Evolutionary conservation across 2,113 vertebrate species (phyloP), one percentile per base, ranked within the genome.

Genomic region (Aptenodytes patagonicus): DNA sequence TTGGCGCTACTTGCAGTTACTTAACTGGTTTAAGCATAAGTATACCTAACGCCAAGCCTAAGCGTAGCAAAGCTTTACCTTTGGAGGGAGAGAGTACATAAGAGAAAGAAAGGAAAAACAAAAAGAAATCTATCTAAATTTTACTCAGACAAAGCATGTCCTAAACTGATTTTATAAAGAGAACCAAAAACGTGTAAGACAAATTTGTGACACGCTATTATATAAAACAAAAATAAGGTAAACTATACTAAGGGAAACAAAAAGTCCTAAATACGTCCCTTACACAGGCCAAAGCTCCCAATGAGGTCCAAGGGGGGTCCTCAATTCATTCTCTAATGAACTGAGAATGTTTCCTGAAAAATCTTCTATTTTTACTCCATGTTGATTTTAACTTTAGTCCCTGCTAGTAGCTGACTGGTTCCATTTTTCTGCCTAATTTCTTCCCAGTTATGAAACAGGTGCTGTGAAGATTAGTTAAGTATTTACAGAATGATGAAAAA

Each of bases 231-330:
- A 90, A 85, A 52, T 9, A 54, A 70, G 9, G 7, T 20, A 83
- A 87, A 65, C 3, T 1, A 13, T 20, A 64, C 0, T 3, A 79
- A 52, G 21, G 11, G 17, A 0, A 7, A 51, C 38, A 68, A 21
- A 36, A 51, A 42, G 26, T 52, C 52, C 12, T 19, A 66, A 69
- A 26, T 40, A 49, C 1, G 2, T 70, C 17, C 21, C 34, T 66
- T 66, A 52, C 10, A 65, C 7, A 44, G 49, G 38, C 4, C 26
- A 75, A 82, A 71, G 29, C 16, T 86, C 10, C 26, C 17, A 57
- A 0, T 26, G 15, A 93, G 6, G 44, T 71, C 24, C 36, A 65
- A 75, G 24, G 14, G 12, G 18, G 11, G 7, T 52, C 24, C 8
- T 31, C 52, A 83, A 15, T 51, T 76, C 38, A 72, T 46, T 52